Evolutionary conservation across 2,888 invertebrate genomes (phyloP).

Genomic region (Xestobium rufovillosum): DNA sequence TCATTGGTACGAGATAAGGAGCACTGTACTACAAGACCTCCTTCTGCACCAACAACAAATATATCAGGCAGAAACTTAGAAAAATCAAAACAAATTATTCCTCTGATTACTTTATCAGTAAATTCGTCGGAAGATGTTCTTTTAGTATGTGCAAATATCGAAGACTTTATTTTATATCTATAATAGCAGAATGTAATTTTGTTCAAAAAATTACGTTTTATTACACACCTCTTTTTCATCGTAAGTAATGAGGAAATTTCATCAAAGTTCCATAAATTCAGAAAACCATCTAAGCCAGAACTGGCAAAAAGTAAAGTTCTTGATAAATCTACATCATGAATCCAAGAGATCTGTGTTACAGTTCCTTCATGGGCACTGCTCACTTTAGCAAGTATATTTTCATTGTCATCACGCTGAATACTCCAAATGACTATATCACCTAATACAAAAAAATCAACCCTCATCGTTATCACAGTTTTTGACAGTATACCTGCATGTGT

Average conservation of each 20-base stretch:
- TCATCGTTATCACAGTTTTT: too few relatives aligned
- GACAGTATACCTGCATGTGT: conserved; percentile 40
- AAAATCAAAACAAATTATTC: conserved; percentile 41
- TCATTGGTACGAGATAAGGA: conserved; percentile 36
- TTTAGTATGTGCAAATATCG: conserved; percentile 26
- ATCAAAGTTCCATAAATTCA: conserved; percentile 38
- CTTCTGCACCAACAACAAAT: conserved; percentile 42
- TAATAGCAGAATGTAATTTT: conserved; percentile 16
- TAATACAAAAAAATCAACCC: conserved; percentile 15
- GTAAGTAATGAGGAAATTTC: conserved; percentile 17
- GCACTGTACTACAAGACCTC: conserved; percentile 40
- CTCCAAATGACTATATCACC: conserved; percentile 36
- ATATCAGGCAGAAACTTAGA: conserved; percentile 36
- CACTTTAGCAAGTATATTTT: conserved; percentile 28
- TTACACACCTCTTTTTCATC: conserved; percentile 27
- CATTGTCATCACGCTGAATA: conserved; percentile 34
- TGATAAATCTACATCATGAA: conserved; percentile 31
- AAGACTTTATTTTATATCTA: conserved; percentile 36
- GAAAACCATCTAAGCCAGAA: conserved; percentile 35
- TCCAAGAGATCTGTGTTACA: conserved; percentile 38
- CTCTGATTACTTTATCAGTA: conserved; percentile 30
- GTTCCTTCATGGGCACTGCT: conserved; percentile 36
- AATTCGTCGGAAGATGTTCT: conserved; percentile 17
- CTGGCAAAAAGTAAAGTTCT: conserved; percentile 32
- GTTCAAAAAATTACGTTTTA: conserved; percentile 4